Percentiles rank a stretch among this genome's conserved stretches.
Evolutionary conservation across 2,113 vertebrate genomes (phyloP).

Genomic region (Corythaixoides concolor): DNA sequence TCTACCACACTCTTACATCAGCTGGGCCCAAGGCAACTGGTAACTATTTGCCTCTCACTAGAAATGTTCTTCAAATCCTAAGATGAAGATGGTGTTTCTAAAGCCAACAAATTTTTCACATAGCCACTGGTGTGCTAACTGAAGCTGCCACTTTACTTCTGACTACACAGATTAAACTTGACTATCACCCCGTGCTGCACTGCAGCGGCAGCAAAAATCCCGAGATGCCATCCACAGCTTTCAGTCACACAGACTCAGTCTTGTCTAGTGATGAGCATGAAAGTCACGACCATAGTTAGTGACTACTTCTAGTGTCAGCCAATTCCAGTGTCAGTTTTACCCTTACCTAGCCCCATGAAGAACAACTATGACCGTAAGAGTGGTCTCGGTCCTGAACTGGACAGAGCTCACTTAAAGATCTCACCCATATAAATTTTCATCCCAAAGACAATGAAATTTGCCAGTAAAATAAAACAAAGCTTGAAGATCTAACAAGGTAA

Average conservation of each 20-base stretch:
- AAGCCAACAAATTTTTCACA: neutral
- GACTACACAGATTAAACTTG: neutral
- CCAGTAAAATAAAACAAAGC: neutral
- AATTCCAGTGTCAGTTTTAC: neutral
- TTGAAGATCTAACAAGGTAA: neutral
- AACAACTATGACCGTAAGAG: neutral
- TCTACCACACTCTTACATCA: neutral
- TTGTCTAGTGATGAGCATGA: neutral
- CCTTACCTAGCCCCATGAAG: neutral
- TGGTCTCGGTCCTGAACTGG: neutral
- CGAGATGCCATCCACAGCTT: neutral
- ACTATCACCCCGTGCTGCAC: neutral
- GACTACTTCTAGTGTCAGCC: no score
- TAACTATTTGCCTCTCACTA: neutral
- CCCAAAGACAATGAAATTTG: neutral
- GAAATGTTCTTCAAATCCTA: neutral
- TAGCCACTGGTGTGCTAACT: neutral
- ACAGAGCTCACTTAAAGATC: neutral
- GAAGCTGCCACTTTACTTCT: neutral
- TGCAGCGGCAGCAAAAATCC: neutral
- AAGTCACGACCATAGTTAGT: fast-evolving
- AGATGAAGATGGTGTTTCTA: neutral
- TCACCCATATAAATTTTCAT: neutral
- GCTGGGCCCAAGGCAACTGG: neutral
- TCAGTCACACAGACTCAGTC: neutral